Conservation (phyloP, 1,140 invertebrate genomes). For the Heliconius eleuchia region DNA sequence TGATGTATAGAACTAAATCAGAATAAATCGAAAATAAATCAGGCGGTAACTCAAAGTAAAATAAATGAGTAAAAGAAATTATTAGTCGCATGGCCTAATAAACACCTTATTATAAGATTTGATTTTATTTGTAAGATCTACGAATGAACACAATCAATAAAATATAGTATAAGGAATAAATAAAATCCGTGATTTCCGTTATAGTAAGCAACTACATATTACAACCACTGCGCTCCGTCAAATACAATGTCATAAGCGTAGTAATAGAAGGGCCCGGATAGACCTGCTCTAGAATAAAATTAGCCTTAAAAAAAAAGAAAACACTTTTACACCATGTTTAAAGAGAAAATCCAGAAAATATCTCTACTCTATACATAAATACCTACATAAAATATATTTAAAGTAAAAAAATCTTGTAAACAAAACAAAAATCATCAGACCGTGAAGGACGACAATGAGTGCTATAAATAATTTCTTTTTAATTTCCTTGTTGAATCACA, state of each 20-base stretch:
- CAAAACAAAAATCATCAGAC: background rate
- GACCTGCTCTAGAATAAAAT: no score
- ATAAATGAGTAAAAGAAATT: no score
- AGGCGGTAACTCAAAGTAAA: no score
- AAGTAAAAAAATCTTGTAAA: background rate
- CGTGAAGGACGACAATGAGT: slow-evolving; percentile 17
- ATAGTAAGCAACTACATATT: background rate
- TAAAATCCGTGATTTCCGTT: background rate
- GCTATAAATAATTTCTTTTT: slow-evolving; percentile 22
- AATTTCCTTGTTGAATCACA: slow-evolving; percentile 15
- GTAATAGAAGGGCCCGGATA: no score
- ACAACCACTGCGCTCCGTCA: background rate
- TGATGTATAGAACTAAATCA: no score
- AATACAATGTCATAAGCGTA: background rate
- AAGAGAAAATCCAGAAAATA: no score
- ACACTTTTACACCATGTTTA: no score
- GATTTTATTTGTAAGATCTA: background rate
- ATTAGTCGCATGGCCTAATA: background rate
- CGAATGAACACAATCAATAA: background rate
- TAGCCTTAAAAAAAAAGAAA: no score
- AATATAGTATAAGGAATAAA: background rate
- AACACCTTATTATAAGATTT: background rate
- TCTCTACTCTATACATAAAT: no score
- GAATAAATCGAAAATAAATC: no score
- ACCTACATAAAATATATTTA: background rate